These are phyloP conservation scores for Patella ulyssiponensis DNA, from an alignment of 2,888 invertebrate species.

Conservation along the genomic window DNA sequence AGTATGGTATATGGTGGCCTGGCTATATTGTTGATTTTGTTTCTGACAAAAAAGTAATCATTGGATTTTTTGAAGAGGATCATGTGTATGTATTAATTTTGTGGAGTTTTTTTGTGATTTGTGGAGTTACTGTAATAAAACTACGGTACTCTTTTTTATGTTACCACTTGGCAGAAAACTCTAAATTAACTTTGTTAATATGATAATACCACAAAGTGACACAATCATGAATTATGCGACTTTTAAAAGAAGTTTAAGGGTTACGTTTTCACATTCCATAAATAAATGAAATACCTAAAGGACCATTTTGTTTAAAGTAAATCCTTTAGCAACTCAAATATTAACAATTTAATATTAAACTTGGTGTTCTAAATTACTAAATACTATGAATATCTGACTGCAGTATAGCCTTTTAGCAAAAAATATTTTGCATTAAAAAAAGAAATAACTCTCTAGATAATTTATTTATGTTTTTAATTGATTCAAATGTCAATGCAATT, in stretches of 20 bases:
- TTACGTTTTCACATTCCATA: not conserved
- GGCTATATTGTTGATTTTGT: slow-evolving; percentile 1
- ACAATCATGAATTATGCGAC: not conserved
- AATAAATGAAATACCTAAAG: not conserved
- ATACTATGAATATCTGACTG: not conserved
- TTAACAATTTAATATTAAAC: not conserved
- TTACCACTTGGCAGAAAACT: not conserved
- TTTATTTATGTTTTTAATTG: not conserved
- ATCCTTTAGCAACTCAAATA: not conserved
- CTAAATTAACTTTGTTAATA: not conserved
- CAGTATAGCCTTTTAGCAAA: not conserved
- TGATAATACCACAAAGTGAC: slow-evolving; percentile 1
- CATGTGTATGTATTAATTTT: not conserved
- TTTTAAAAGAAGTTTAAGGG: not conserved
- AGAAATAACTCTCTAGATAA: not conserved
- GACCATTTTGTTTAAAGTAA: not conserved
- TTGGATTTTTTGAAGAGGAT: slow-evolving; percentile 1
- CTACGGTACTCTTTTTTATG: not conserved
- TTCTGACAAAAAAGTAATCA: not conserved
- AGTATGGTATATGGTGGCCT: not conserved
- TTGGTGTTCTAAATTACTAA: not conserved
- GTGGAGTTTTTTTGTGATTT: not conserved
- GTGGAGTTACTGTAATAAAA: not conserved
- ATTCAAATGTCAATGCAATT: not conserved
- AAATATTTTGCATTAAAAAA: not conserved